These are phyloP conservation scores for Belgica antarctica DNA, from an alignment of 2,888 invertebrate species.

Conservation along the genomic window DNA sequence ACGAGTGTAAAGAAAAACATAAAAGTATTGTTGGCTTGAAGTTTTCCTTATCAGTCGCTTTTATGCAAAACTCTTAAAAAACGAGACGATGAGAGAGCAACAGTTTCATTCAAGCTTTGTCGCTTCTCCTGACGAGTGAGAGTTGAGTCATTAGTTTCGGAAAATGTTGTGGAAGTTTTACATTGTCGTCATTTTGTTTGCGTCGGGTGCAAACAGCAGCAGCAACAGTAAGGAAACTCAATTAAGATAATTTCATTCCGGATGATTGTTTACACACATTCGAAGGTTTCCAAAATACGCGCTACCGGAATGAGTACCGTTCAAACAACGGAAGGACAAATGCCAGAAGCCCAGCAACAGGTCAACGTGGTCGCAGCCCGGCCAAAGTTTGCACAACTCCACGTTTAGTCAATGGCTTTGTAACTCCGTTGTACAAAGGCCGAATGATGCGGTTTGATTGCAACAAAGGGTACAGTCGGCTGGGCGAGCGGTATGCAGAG, in stretches of 20 bases:
- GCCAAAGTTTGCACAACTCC: conserved; percentile 6
- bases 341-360: neutral
- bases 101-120: conserved; percentile 12
- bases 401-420: conserved; percentile 21
- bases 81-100: neutral
- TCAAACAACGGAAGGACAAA: neutral
- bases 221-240: no score
- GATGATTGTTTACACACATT: no score
- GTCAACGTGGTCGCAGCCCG: neutral
- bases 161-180: neutral
- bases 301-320: neutral
- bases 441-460: conserved; percentile 42
- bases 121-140: neutral
- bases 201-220: neutral
- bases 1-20: neutral
- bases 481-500: conserved; percentile 31
- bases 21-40: neutral
- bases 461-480: conserved; percentile 25
- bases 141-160: neutral
- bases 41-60: conserved; percentile 13
- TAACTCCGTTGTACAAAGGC: conserved; percentile 7
- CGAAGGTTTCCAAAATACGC: conserved; percentile 2
- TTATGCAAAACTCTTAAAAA: conserved; percentile 1
- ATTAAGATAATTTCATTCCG: no score
- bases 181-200: neutral